Conservation (phyloP, 2,113 vertebrate genomes). For the Conger conger region DNA sequence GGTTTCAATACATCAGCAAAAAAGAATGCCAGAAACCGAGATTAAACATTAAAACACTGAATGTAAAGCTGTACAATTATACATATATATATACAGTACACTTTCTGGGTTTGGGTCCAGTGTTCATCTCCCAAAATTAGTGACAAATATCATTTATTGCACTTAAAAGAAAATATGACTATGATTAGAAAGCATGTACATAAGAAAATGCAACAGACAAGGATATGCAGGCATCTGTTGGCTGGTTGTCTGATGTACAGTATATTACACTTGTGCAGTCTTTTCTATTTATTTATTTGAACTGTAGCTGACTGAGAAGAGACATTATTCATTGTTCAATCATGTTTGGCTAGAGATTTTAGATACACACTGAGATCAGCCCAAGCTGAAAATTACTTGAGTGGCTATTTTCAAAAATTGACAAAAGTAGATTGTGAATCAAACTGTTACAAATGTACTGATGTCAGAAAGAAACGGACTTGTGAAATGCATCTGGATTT, state of each 20-base stretch:
- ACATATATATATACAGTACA: conserved; percentile 10
- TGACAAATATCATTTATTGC: conserved; percentile 4
- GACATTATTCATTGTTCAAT: background rate
- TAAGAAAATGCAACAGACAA: background rate
- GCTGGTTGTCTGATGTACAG: conserved; percentile 8
- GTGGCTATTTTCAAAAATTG: background rate
- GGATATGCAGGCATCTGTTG: background rate
- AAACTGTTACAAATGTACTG: background rate
- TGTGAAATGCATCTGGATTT: background rate
- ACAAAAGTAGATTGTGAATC: background rate
- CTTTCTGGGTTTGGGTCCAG: background rate
- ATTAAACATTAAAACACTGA: conserved; percentile 14
- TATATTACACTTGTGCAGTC: background rate
- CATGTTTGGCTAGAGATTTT: background rate
- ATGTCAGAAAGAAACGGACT: background rate
- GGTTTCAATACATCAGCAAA: conserved; percentile 18
- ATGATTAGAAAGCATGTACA: background rate
- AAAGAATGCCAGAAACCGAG: background rate
- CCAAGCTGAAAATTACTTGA: background rate
- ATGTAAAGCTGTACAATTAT: background rate
- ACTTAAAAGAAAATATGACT: background rate
- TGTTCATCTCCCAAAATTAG: background rate
- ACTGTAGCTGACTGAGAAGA: background rate
- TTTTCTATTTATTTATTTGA: background rate
- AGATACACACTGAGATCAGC: background rate